Percentiles rank a stretch among this genome's conserved stretches.
Conservation (phyloP, 2,888 invertebrate genomes). For the Coremacera marginata region DNA sequence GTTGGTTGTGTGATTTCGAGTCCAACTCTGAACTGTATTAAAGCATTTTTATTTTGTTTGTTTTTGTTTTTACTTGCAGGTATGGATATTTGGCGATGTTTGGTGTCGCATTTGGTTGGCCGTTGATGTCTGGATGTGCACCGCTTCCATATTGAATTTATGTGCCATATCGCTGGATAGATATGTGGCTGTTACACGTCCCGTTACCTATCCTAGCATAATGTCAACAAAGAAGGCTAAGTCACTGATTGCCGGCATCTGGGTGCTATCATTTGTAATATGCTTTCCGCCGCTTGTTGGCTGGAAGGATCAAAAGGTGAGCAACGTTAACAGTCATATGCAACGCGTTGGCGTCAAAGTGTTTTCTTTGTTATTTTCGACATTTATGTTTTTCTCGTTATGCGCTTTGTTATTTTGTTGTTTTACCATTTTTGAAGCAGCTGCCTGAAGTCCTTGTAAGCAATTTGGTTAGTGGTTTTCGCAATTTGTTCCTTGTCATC, state of each 20-base stretch:
- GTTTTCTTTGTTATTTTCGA: background rate
- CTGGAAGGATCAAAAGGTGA: constrained; percentile 85
- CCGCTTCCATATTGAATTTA: constrained; percentile 95
- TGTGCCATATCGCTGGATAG: constrained; percentile 95
- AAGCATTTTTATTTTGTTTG: background rate
- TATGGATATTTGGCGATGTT: constrained; percentile 96
- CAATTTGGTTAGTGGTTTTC: background rate
- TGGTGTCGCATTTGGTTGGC: constrained; percentile 98
- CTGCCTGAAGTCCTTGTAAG: no score
- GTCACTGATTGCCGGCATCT: constrained; percentile 88
- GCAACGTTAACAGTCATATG: constrained; percentile 44
- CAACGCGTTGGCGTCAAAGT: background rate
- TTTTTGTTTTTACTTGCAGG: constrained; percentile 72
- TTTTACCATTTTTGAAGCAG: background rate
- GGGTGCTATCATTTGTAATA: constrained; percentile 96
- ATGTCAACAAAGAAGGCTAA: constrained; percentile 89
- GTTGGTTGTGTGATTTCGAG: no score
- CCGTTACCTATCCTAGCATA: constrained; percentile 94
- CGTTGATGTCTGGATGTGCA: constrained; percentile 98
- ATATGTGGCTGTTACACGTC: constrained; percentile 96
- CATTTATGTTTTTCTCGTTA: background rate
- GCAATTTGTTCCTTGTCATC: constrained; percentile 2
- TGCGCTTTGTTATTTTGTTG: background rate
- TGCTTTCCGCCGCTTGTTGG: constrained; percentile 96
- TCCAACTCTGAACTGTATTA: background rate